phyloP scores from a whole-genome alignment of 1,140 invertebrate genomes.

The Drosophila pseudoobscura region DNA sequence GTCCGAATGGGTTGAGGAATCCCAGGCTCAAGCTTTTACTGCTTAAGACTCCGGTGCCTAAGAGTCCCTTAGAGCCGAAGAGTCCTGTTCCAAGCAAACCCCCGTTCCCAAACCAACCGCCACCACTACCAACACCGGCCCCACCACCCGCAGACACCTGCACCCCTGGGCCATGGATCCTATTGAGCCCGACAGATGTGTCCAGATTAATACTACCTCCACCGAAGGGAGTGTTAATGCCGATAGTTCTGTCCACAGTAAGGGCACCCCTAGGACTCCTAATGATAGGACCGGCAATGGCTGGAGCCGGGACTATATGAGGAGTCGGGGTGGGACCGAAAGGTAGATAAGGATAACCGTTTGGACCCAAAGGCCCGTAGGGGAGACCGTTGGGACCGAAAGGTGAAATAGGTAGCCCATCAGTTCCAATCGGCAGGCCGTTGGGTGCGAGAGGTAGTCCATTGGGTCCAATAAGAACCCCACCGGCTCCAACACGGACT shows the following conservation, averaged over 20 bases:
- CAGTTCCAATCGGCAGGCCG: background rate
- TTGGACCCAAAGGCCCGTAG: background rate
- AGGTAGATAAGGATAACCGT: background rate
- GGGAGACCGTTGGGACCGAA: background rate
- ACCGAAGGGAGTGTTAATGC: too few relatives aligned
- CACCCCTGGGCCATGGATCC: too few relatives aligned
- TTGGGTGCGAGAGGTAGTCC: background rate
- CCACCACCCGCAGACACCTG: too few relatives aligned
- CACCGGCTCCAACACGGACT: background rate
- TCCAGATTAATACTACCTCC: too few relatives aligned
- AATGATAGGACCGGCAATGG: too few relatives aligned
- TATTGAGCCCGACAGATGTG: too few relatives aligned
- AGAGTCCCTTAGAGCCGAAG: slow-evolving; percentile 12
- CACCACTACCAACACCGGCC: too few relatives aligned
- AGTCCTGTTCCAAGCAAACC: slow-evolving; percentile 26
- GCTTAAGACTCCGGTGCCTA: slow-evolving; percentile 24
- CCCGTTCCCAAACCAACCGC: slow-evolving; percentile 4
- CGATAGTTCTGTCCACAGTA: too few relatives aligned
- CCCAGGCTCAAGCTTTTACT: background rate
- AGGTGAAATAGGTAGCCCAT: background rate
- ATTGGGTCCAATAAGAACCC: background rate
- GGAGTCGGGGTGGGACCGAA: too few relatives aligned
- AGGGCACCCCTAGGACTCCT: too few relatives aligned
- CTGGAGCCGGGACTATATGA: too few relatives aligned
- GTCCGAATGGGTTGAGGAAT: slow-evolving; percentile 22